phyloP scores from a whole-genome alignment of 2,113 vertebrate genomes.

The Mellivora capensis region DNA sequence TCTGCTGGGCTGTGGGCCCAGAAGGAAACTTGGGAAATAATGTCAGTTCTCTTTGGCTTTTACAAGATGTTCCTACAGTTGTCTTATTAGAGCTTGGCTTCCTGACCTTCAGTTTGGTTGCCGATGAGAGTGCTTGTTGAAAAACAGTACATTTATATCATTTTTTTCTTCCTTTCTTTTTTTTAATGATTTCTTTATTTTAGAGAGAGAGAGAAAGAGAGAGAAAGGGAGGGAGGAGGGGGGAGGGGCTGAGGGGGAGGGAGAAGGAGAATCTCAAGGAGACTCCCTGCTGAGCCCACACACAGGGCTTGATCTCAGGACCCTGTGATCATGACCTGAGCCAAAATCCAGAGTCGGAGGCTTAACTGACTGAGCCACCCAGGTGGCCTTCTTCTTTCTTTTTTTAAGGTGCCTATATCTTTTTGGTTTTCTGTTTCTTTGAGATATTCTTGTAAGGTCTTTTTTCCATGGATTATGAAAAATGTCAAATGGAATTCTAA shows the following conservation, averaged over 20 bases:
- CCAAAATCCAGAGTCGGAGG: neutral
- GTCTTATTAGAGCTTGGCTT: neutral
- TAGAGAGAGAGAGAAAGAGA: no score
- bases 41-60: neutral
- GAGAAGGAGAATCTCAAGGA: neutral
- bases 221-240: no score
- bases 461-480: neutral
- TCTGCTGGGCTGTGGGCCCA: slow-evolving; percentile 23
- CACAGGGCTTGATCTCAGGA: neutral
- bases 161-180: neutral
- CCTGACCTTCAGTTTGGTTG: slow-evolving; percentile 4
- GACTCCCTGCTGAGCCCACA: neutral
- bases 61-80: slow-evolving; percentile 42
- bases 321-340: neutral
- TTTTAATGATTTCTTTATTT: neutral
- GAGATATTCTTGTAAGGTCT: neutral
- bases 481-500: neutral
- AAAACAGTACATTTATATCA: neutral
- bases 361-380: neutral
- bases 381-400: neutral
- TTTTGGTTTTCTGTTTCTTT: slow-evolving; percentile 5
- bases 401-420: neutral
- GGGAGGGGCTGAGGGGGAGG: no score
- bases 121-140: neutral
- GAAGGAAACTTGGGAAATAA: slow-evolving; percentile 49